phyloP scores from a whole-genome alignment of 1,140 invertebrate genomes.

The Drosophila rhopaloa region DNA sequence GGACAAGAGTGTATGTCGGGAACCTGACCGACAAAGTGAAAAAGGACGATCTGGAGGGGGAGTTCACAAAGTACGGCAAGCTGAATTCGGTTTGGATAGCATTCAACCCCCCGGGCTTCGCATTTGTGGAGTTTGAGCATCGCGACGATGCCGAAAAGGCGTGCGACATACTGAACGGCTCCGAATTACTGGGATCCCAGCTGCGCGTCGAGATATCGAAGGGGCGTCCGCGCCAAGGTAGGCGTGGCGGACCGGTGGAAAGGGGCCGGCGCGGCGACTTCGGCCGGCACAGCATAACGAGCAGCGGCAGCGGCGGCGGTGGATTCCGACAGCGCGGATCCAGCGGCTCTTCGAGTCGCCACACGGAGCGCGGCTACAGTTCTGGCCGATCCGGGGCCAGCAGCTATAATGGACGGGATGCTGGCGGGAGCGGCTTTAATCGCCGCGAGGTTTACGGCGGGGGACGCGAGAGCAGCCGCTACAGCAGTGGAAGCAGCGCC shows the following conservation, averaged over 20 bases:
- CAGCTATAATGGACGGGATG: slow-evolving; percentile 72
- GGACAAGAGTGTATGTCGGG: slow-evolving; percentile 93
- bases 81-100: slow-evolving; percentile 98
- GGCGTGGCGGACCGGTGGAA: slow-evolving; percentile 86
- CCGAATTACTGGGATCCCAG: slow-evolving; percentile 91
- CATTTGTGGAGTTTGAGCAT: slow-evolving; percentile 99
- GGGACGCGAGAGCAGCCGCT: slow-evolving; percentile 83
- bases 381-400: slow-evolving; percentile 84
- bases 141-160: slow-evolving; percentile 97
- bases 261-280: slow-evolving; percentile 85
- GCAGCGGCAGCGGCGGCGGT: slow-evolving; percentile 81
- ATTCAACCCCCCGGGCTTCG: slow-evolving; percentile 97
- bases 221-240: slow-evolving; percentile 87
- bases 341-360: slow-evolving; percentile 80
- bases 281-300: slow-evolving; percentile 85
- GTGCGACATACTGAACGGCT: slow-evolving; percentile 95
- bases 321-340: slow-evolving; percentile 80
- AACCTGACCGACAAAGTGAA: slow-evolving; percentile 93
- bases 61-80: slow-evolving; percentile 95
- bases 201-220: slow-evolving; percentile 93
- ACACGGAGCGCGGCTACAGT: slow-evolving; percentile 85
- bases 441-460: slow-evolving; percentile 82
- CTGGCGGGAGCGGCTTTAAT: slow-evolving; percentile 79
- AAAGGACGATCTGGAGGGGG: slow-evolving; percentile 94
- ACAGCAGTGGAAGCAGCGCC: slow-evolving; percentile 83